Percentiles rank a stretch among this genome's conserved stretches.
Conservation (phyloP, 1,140 invertebrate species). For the Trachymyrmex cornetzi region DNA sequence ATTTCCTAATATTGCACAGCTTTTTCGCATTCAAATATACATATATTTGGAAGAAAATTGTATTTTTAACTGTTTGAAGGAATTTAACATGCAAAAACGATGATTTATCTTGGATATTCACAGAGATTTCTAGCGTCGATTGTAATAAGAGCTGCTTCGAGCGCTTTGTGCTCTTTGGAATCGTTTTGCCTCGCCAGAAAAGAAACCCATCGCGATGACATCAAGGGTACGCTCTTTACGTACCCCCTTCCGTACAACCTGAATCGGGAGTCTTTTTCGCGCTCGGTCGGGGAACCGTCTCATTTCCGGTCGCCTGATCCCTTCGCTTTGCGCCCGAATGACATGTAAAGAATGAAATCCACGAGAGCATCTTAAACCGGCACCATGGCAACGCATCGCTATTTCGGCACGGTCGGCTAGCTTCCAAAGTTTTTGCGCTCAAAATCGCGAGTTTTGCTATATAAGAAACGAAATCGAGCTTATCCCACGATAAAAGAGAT, state of each 20-base stretch:
- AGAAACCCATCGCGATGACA: slow-evolving; percentile 52
- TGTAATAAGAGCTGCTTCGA: slow-evolving; percentile 5
- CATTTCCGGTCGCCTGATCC: slow-evolving; percentile 73
- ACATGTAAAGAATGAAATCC: slow-evolving; percentile 73
- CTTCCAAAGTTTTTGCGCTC: slow-evolving; percentile 44
- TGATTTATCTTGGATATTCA: neutral
- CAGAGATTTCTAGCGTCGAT: slow-evolving; percentile 3
- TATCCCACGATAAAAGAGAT: slow-evolving; percentile 44
- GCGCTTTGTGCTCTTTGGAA: slow-evolving; percentile 34
- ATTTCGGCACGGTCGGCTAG: slow-evolving; percentile 58
- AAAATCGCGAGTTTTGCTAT: slow-evolving; percentile 27
- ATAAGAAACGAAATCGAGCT: slow-evolving; percentile 36
- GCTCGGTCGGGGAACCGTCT: slow-evolving; percentile 60
- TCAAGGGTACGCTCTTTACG: slow-evolving; percentile 48
- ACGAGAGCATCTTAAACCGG: slow-evolving; percentile 59
- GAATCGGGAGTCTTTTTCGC: slow-evolving; percentile 57
- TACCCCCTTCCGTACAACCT: slow-evolving; percentile 59
- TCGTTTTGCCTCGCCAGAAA: slow-evolving; percentile 29
- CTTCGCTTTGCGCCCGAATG: slow-evolving; percentile 65
- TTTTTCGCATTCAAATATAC: neutral
- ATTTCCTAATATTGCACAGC: neutral
- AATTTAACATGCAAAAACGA: neutral
- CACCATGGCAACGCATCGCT: slow-evolving; percentile 67
- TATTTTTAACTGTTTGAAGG: neutral
- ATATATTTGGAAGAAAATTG: neutral